These are phyloP conservation scores for Xiphophorus couchianus DNA, from an alignment of 2,113 vertebrate species.

Conservation along the genomic window DNA sequence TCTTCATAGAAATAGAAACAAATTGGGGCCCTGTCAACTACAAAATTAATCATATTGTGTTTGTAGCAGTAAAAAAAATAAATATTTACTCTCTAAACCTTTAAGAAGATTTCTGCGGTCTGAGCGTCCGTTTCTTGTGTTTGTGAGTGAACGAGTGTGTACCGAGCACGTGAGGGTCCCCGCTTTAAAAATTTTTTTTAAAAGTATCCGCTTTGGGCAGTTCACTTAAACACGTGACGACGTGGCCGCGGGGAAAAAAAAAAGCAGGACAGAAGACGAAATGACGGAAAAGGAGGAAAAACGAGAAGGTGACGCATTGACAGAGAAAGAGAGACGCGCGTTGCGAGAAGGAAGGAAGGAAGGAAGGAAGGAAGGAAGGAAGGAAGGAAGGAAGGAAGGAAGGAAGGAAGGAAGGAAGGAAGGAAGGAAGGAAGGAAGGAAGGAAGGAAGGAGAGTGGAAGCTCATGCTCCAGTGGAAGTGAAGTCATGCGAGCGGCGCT, in stretches of 20 bases:
- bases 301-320: not conserved
- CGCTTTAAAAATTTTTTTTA: no score
- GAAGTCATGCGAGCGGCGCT: constrained; percentile 55
- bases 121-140: constrained; percentile 36
- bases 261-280: constrained; percentile 17
- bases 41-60: no score
- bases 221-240: constrained; percentile 59
- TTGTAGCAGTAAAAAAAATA: no score
- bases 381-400: no score
- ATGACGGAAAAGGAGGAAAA: not conserved
- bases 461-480: constrained; percentile 55
- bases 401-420: no score
- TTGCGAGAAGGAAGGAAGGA: not conserved
- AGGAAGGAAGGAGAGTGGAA: constrained; percentile 34
- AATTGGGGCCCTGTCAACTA: no score
- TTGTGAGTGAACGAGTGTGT: constrained; percentile 25
- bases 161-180: constrained; percentile 55
- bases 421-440: no score
- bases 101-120: constrained; percentile 78
- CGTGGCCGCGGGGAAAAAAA: not conserved
- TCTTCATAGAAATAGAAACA: no score
- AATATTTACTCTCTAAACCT: constrained; percentile 69
- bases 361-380: no score
- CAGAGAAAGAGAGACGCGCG: constrained; percentile 7
- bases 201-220: constrained; percentile 44